Conservation (phyloP, 2,113 vertebrate species). For the Dromaius novaehollandiae region DNA sequence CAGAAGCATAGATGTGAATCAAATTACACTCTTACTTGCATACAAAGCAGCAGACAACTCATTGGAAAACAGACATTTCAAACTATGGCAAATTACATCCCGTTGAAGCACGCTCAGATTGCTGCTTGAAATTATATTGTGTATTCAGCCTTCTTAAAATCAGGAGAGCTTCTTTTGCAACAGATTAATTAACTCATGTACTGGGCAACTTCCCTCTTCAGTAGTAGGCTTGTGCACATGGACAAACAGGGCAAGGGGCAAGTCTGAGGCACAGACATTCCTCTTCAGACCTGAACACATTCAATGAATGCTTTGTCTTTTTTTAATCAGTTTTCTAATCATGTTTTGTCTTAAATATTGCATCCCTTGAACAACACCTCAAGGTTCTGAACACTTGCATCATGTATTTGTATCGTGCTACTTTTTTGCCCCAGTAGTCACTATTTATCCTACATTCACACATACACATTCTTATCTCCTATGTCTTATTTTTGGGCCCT, state of each 20-base stretch:
- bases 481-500: background rate
- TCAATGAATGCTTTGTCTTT: no score
- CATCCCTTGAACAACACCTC: background rate
- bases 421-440: background rate
- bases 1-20: background rate
- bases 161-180: background rate
- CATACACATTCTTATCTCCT: background rate
- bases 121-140: background rate
- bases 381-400: background rate
- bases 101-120: background rate
- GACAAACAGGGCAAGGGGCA: background rate
- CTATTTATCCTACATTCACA: background rate
- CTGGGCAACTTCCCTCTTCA: background rate
- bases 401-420: background rate
- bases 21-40: background rate
- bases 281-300: background rate
- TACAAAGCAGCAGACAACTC: background rate
- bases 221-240: background rate
- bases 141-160: background rate
- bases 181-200: background rate
- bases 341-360: background rate
- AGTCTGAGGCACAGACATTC: background rate
- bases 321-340: background rate
- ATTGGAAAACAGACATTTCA: background rate
- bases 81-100: background rate